Base-by-base conservation (phyloP, 2,113 vertebrate genomes). In the Malurus cyaneus region DNA sequence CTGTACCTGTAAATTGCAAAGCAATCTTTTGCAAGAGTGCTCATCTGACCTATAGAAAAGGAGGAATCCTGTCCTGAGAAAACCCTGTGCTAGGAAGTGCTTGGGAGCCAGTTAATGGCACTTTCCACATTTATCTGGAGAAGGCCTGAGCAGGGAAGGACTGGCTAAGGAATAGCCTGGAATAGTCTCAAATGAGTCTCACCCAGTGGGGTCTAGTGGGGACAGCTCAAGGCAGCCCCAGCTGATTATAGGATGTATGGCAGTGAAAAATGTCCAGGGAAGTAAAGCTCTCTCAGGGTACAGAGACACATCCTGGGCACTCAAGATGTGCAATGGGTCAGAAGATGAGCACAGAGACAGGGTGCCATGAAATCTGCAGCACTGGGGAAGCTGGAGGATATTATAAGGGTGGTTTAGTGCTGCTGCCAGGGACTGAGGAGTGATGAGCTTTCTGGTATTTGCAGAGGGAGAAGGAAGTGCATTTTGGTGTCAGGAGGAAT, bases 401-500 rank as follows among this genome's bases (percentile, higher is more conserved):
- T 69, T 50, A 46, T 18, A 52, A 53, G 41, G 28, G 20, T 41
- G 12, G 34, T 31, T 39, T 49, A 12, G 67, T 88, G 36, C 31
- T 85, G 70, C 71, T 74, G 42, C 77, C 71, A 93, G 34, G 24
- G 50, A 12, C 24, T 3, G 17, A 62, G 52, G 69, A 92, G 18
- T 44, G 42, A 71, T 89, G 77, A 93, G 44, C 8, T 78, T 61
- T 89, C 77, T 65, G 79, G 61, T 78, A 89, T 81, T 74, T 77
- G 76, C 0, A 0, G 60, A 93, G 65, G 69, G 65, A 95, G 77
- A 96, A 96, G 85, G 65, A 86, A 94, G 80, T 54, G 56, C 69
- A 91, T 62, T 94, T 93, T 6, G 13, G 54, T 79, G 50, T 96
- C 72, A 70, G 93, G 70, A 91, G 74, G 81, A 81, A 88, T 77